phyloP scores from a whole-genome alignment of 2,113 vertebrate species.

The Meleagris gallopavo region DNA sequence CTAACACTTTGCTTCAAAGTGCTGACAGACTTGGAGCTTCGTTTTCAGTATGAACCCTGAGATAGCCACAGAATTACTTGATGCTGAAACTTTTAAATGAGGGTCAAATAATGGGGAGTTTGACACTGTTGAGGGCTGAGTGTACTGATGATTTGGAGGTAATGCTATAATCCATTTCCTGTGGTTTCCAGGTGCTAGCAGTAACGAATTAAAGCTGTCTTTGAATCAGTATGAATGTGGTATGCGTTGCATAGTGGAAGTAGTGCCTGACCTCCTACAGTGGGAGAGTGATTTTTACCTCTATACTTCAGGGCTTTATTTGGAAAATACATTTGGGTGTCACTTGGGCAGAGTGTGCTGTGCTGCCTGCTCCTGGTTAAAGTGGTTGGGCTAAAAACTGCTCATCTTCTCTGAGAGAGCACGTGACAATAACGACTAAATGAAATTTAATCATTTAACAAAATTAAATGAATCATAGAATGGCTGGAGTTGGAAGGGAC shows the following conservation, averaged over 20 bases:
- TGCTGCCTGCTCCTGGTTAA: neutral
- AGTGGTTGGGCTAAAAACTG: neutral
- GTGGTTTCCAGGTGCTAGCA: neutral
- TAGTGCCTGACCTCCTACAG: neutral
- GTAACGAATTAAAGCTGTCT: neutral
- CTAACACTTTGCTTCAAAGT: neutral
- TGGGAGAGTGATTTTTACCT: neutral
- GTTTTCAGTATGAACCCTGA: neutral
- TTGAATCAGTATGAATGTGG: neutral
- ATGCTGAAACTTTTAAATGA: neutral
- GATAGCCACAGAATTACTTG: neutral
- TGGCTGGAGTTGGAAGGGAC: no score
- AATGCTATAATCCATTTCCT: neutral
- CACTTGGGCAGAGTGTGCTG: neutral
- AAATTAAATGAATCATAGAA: no score
- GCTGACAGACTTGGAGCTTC: neutral
- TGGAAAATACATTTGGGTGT: neutral
- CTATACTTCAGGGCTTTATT: neutral
- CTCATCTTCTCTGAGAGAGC: neutral
- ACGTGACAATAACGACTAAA: no score
- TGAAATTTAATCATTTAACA: no score
- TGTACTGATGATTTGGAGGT: neutral
- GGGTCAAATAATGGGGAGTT: neutral
- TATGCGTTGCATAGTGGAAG: rapidly evolving
- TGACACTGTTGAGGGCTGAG: neutral